Base-by-base conservation (phyloP, 2,888 invertebrate species). In the Sabatieria punctata region DNA sequence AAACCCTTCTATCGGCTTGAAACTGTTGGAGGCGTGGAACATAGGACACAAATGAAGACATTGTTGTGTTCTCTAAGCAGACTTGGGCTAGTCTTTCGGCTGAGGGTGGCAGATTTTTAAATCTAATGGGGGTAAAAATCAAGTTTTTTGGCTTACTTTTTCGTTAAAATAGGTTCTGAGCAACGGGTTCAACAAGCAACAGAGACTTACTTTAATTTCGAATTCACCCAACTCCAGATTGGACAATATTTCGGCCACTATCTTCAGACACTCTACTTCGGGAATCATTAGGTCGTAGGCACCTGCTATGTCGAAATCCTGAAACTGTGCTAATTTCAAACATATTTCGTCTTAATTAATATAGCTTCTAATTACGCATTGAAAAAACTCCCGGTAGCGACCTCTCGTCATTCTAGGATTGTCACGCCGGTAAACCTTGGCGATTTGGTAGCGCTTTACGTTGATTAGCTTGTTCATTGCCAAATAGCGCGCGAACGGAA, bases 251-350 rank as follows among this genome's bases (percentile, higher is more conserved):
- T 99, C 95, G n/a, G 78, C 75, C 0, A 93, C 82, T 43, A 97
- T 82, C 63, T 82, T 80, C 1, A 99, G 76, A 65, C 95, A 97
- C 67, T 99, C 97, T 0, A 84, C 85, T 68, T 99, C 99, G 0
- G 97, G 85, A 43, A 97, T 74, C 97, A 99, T 95, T 0, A 78
- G 75, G 68, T 95, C 97, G 62, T 83, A 95, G 49, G 78, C 76
- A 19, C 97, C 97, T 43, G 95, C 95, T 62, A 99, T 95, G 67
- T 99, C 97, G 68, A 97, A 97, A 77, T 99, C 97, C 89, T 91
- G 65, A 23, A 74, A 72, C 45, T 49, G n/a, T 8, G 13, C 4
- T 4, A 24, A 26, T 13, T 15, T 19, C 18, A 23, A 27, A 21
- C 13, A 6, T 6, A 30, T 11, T 30, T 30, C 30, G 6, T 38